phyloP scores from a whole-genome alignment of 2,888 invertebrate genomes.

The Drosophila anomalipes region DNA sequence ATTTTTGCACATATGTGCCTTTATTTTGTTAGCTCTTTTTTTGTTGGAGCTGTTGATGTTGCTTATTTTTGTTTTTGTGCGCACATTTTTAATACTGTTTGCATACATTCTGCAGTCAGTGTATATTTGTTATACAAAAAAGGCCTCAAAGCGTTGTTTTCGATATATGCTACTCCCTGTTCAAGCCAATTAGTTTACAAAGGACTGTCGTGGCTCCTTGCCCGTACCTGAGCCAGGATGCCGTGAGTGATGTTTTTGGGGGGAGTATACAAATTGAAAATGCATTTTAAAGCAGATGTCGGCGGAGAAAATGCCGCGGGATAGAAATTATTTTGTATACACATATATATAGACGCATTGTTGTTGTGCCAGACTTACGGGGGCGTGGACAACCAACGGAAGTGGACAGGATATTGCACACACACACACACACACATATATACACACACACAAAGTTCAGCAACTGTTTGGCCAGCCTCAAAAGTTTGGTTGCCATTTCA shows the following conservation, averaged over 20 bases:
- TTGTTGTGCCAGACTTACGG: slow-evolving; percentile 64
- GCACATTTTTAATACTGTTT: slow-evolving; percentile 71
- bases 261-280: slow-evolving; percentile 70
- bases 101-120: slow-evolving; percentile 74
- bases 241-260: slow-evolving; percentile 8
- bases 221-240: slow-evolving; percentile 10
- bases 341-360: slow-evolving; percentile 12
- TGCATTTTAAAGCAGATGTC: slow-evolving; percentile 79
- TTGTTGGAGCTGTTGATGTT: slow-evolving; percentile 15
- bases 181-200: slow-evolving; percentile 78
- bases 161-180: slow-evolving; percentile 60
- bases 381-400: slow-evolving; percentile 30
- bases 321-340: slow-evolving; percentile 71
- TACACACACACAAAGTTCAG: slow-evolving; percentile 4
- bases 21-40: slow-evolving; percentile 19
- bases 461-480: slow-evolving; percentile 40
- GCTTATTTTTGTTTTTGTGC: slow-evolving; percentile 35
- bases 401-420: slow-evolving; percentile 47
- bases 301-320: slow-evolving; percentile 58
- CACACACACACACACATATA: slow-evolving; percentile 11
- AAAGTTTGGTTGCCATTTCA: slow-evolving; percentile 65
- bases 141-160: slow-evolving; percentile 78
- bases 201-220: slow-evolving; percentile 57
- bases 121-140: slow-evolving; percentile 75
- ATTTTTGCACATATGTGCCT: slow-evolving; percentile 20